These are phyloP conservation scores for Oreohelix idahoensis DNA, from an alignment of 1,140 invertebrate genomes.

Conservation along the genomic window DNA sequence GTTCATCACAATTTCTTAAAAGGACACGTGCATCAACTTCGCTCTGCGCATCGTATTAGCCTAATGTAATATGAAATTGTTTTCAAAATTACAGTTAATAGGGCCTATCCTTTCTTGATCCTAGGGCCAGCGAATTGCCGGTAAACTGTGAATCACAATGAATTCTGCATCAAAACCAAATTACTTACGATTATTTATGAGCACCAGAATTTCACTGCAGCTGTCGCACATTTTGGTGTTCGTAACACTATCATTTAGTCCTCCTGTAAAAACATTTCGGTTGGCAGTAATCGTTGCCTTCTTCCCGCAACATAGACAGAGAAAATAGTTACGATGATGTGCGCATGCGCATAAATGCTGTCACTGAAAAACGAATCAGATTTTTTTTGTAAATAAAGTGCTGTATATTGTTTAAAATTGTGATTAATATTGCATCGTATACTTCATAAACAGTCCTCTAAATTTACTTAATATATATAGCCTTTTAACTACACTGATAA, in stretches of 20 bases:
- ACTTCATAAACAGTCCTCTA: not conserved
- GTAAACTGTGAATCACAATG: too few species aligned
- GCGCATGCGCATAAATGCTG: not conserved
- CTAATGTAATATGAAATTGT: too few species aligned
- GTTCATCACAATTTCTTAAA: too few species aligned
- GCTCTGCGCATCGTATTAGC: too few species aligned
- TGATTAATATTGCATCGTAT: not conserved
- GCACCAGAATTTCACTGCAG: slow-evolving; percentile 34
- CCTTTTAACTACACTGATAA: not conserved
- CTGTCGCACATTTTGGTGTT: slow-evolving; percentile 27
- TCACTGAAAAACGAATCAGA: not conserved
- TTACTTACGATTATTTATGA: slow-evolving; percentile 33
- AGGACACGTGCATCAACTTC: too few species aligned
- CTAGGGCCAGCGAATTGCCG: too few species aligned
- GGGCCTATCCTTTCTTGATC: too few species aligned
- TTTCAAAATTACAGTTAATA: too few species aligned
- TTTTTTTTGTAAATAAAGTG: not conserved
- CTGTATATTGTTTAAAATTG: not conserved
- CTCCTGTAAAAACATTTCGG: not conserved
- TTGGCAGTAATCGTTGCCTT: not conserved
- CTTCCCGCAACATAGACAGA: slow-evolving; percentile 2
- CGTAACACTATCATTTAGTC: not conserved
- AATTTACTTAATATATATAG: not conserved
- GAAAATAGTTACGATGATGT: not conserved
- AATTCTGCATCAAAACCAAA: not conserved